Conservation (phyloP, 2,113 vertebrate species). For the Nothoprocta pentlandii region DNA sequence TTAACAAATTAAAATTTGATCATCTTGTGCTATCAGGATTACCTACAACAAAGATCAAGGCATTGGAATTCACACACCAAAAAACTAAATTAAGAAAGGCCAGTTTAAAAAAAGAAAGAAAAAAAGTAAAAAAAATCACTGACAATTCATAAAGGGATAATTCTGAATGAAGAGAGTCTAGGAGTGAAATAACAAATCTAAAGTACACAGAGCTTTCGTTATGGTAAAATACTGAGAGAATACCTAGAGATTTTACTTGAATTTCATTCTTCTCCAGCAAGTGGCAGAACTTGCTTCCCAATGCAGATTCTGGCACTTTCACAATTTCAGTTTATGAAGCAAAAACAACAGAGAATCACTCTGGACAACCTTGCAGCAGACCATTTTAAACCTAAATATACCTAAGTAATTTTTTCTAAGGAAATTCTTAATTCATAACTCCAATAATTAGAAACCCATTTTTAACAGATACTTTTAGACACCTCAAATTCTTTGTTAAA, state of each 20-base stretch:
- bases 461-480: background rate
- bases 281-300: background rate
- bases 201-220: background rate
- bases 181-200: background rate
- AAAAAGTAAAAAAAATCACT: too few relatives aligned
- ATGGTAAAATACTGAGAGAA: background rate
- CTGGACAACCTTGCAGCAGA: background rate
- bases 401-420: background rate
- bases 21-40: background rate
- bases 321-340: slow-evolving; percentile 9
- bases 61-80: background rate
- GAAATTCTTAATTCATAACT: background rate
- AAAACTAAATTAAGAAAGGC: background rate
- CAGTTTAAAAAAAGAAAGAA: background rate
- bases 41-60: background rate
- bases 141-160: background rate
- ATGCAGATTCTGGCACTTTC: background rate
- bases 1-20: background rate
- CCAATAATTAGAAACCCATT: background rate
- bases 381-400: background rate
- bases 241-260: background rate
- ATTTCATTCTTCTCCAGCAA: background rate
- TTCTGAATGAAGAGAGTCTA: background rate
- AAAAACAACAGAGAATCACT: background rate
- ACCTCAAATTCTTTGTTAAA: background rate